Evolutionary conservation across 2,797 vertebrate genomes (phyloP), one percentile per base, ranked within the genome.

Genomic region (Telmatherina bonti): DNA sequence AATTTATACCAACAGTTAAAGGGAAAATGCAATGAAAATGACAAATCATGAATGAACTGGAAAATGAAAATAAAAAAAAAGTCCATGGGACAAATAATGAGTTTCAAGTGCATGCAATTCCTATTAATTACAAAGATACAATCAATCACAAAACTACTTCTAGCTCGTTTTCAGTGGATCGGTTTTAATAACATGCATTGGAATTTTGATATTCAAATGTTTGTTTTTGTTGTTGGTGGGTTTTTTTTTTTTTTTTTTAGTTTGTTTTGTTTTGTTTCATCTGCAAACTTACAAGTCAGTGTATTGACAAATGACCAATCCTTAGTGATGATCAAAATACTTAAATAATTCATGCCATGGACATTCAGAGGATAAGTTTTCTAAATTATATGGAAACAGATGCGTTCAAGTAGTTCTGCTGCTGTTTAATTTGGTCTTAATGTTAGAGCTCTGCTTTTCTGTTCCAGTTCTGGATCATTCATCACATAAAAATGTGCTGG

Each of bases 291-390:
- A 70, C 58, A 78, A 67, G 75, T 83, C 88, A 89, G 68, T 79
- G 54, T 58, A 62, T 82, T 74, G 65, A 82, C 73, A 70, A 82
- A 72, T 74, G 79, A 76, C 16, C 29, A 35, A 78, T 72, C 61
- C 56, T 79, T 76, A 72, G 89, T 90, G 79, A 78, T 87, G 86
- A 90, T 89, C 67, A 79, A 55, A 16, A 63, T 0, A 1, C 60
- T 69, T 91, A 81, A 91, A 92, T 90, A 84, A 92, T 91, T 86
- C 81, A 92, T 90, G 64, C 52, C 5, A 80, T 79, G 64, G 69
- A 85, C 60, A 63, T 70, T 62, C 70, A 55, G 70, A 82, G 64
- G 69, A 63, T 78, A 69, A 64, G 67, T 80, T 54, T 47, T 70
- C 74, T 77, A 62, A 76, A 86, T 57, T 64, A 45, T 75, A 2